These are phyloP conservation scores for Phyllostomus hastatus DNA, from an alignment of 2,113 vertebrate species.

Conservation along the genomic window DNA sequence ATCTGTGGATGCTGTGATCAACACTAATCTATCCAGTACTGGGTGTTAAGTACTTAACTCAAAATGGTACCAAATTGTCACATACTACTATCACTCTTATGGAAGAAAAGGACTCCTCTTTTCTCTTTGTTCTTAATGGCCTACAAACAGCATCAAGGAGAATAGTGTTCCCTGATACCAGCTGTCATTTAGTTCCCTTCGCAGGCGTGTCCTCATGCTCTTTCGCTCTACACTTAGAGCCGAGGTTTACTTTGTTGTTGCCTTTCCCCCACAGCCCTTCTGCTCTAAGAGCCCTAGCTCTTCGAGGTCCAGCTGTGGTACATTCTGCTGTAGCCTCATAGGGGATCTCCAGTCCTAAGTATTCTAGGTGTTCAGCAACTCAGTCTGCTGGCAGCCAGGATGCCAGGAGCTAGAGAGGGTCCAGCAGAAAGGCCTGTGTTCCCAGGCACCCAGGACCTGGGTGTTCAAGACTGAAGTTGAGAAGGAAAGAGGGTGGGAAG, in stretches of 20 bases:
- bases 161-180: not conserved
- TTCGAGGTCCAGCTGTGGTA: not conserved
- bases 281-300: not conserved
- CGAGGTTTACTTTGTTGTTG: not conserved
- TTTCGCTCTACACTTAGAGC: no score
- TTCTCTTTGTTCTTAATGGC: not conserved
- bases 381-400: not conserved
- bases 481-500: not conserved
- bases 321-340: not conserved
- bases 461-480: not conserved
- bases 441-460: not conserved
- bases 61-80: not conserved
- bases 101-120: not conserved
- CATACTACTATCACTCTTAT: not conserved
- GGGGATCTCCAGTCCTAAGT: no score
- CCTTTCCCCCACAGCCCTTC: not conserved
- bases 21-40: not conserved
- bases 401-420: not conserved
- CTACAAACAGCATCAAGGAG: not conserved
- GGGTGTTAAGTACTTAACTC: not conserved
- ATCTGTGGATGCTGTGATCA: rapidly evolving
- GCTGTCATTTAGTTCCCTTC: not conserved
- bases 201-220: rapidly evolving
- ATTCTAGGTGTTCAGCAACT: not conserved
- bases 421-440: not conserved